These are phyloP conservation scores for Deilephila porcellus DNA, from an alignment of 2,888 invertebrate genomes.

Conservation along the genomic window DNA sequence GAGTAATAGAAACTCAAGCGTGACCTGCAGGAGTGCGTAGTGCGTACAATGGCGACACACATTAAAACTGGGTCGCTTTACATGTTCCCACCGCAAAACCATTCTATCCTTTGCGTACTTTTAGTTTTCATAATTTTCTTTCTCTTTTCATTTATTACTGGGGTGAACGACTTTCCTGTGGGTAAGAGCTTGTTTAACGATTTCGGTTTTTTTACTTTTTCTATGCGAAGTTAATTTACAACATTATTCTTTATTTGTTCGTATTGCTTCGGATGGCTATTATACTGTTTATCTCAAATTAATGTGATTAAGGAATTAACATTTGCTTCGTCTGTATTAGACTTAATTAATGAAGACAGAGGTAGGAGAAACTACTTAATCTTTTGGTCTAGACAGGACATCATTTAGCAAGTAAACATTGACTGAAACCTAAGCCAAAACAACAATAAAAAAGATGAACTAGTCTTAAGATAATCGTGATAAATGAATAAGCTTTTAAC, in stretches of 20 bases:
- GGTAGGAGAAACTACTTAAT: background rate
- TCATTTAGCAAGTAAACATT: background rate
- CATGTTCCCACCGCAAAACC: background rate
- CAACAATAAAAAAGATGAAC: background rate
- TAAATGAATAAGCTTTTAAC: background rate
- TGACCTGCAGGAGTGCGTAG: slow-evolving; percentile 5
- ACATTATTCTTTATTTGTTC: background rate
- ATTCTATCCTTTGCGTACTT: slow-evolving; percentile 15
- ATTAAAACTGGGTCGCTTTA: slow-evolving; percentile 43
- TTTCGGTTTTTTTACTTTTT: background rate
- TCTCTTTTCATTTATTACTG: background rate
- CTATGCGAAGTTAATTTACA: slow-evolving; percentile 10
- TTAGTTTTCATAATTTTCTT: background rate
- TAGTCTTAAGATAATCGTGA: background rate
- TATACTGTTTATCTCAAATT: too few relatives aligned
- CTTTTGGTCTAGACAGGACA: too few relatives aligned
- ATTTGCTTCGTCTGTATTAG: too few relatives aligned
- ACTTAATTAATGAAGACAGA: background rate
- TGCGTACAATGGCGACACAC: slow-evolving; percentile 23
- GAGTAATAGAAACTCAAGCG: slow-evolving; percentile 11
- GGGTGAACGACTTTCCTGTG: slow-evolving; percentile 27
- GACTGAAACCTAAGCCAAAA: background rate
- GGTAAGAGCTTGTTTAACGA: slow-evolving; percentile 22
- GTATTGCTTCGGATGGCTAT: background rate
- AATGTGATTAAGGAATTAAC: background rate